Evolutionary conservation across 2,113 vertebrate genomes (phyloP).

Genomic region (Dasyornis broadbenti): DNA sequence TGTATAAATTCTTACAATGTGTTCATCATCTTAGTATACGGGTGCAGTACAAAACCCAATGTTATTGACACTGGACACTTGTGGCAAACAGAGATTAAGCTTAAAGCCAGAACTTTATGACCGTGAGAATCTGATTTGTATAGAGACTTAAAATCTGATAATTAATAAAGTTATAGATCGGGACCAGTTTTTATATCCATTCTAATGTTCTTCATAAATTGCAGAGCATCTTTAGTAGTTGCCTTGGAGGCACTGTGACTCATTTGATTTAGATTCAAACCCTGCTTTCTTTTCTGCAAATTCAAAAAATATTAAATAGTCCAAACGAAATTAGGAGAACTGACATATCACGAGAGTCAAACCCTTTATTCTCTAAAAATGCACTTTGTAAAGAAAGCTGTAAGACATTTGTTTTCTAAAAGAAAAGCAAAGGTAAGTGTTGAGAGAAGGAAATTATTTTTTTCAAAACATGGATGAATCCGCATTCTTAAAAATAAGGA

Average conservation of each 20-base stretch:
- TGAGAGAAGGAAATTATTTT: not conserved
- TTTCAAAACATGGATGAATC: not conserved
- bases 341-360: not conserved
- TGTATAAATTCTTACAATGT: not conserved
- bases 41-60: not conserved
- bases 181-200: not conserved
- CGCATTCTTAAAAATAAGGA: not conserved
- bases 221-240: not conserved
- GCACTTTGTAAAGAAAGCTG: not conserved
- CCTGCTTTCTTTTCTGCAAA: not conserved
- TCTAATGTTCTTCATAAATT: not conserved
- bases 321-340: not conserved
- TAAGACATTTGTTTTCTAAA: not conserved
- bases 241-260: not conserved
- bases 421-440: not conserved
- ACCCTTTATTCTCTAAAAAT: not conserved
- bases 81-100: not conserved
- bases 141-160: not conserved
- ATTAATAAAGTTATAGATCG: not conserved
- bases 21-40: not conserved
- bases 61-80: not conserved
- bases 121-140: not conserved
- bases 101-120: not conserved
- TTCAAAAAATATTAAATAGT: not conserved
- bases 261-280: not conserved